Evolutionary conservation across 2,113 vertebrate genomes (phyloP), one percentile per base, ranked within the genome.

Genomic region (Gila orcuttii): DNA sequence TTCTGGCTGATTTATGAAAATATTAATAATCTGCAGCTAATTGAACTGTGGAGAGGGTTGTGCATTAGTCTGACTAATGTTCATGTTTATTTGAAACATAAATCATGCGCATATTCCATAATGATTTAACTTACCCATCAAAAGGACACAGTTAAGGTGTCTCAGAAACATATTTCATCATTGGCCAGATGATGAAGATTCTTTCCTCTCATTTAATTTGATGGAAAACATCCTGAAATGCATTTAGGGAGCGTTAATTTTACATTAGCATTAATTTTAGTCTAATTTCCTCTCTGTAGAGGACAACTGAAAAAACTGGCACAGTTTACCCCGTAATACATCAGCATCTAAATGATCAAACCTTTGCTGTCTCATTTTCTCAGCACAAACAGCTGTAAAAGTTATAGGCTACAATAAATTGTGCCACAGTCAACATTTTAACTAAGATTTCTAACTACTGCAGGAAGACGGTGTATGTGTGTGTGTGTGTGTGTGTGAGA

Each of bases 391-490:
- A 13, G 39, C 71, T 74, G 39, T 47, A 9, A 74, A 74, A 3
- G 23, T 13, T 9, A 42, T 9, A 42, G 42, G 42, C 42, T 45
- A 74, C 39, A 47, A 25, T 69, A 64, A 82, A 68, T 69, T 76
- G 33, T 64, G 39, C 50, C 15, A 50, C 17, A 45, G 79, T 79
- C 12, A 77, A 83, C 42, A 75, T n/a, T 66, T 76, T 47, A 83
- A 83, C 45, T 33, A 55, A 79, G 57, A 79, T 77, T 47, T 77
- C 36, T 12, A 68, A 68, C 64, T 68, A 39, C 19, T 39, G 39
- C 7, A 39, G 39, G 17, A 4, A 36, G 60, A 25, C 60, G 3
- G 25, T 3, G 9, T 60, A 23, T 60, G 10, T 62, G 19, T 17
- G 50, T 47, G 45, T 47, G 45, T 52, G 50, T 52, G 50, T 52